phyloP scores from a whole-genome alignment of 1,140 invertebrate species.

The Saccostrea echinata region DNA sequence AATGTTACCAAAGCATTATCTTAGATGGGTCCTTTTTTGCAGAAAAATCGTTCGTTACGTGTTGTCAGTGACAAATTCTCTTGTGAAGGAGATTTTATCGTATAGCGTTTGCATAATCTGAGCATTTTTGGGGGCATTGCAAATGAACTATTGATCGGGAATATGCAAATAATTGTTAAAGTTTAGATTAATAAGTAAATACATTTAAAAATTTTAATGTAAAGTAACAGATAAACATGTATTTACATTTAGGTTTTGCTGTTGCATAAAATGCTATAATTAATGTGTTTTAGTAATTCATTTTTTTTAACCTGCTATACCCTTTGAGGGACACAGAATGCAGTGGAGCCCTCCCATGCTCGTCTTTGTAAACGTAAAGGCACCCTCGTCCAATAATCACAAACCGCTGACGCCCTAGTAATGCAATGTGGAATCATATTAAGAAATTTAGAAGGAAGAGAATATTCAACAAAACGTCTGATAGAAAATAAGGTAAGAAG shows the following conservation, averaged over 20 bases:
- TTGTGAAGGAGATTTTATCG: too few relatives aligned
- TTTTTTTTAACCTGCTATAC: background rate
- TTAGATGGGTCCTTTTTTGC: too few relatives aligned
- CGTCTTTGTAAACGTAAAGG: background rate
- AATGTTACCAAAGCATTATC: too few relatives aligned
- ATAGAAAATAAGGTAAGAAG: background rate
- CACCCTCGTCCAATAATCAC: conserved; percentile 8
- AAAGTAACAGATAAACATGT: background rate
- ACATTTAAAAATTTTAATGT: too few relatives aligned
- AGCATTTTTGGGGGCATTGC: too few relatives aligned
- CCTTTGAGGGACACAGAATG: background rate
- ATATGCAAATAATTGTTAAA: too few relatives aligned
- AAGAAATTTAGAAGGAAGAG: background rate
- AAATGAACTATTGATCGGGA: too few relatives aligned
- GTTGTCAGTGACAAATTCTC: too few relatives aligned
- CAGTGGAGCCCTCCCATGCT: background rate
- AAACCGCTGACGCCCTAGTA: background rate
- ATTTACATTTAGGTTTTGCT: background rate
- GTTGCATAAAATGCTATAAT: background rate
- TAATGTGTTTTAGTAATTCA: background rate
- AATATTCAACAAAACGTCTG: background rate
- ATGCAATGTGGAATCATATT: background rate
- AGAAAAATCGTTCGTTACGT: too few relatives aligned
- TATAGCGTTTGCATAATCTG: too few relatives aligned
- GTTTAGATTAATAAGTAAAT: too few relatives aligned